These are phyloP conservation scores for Pseudolycoriella hygida DNA, from an alignment of 2,888 invertebrate genomes.

Conservation along the genomic window DNA sequence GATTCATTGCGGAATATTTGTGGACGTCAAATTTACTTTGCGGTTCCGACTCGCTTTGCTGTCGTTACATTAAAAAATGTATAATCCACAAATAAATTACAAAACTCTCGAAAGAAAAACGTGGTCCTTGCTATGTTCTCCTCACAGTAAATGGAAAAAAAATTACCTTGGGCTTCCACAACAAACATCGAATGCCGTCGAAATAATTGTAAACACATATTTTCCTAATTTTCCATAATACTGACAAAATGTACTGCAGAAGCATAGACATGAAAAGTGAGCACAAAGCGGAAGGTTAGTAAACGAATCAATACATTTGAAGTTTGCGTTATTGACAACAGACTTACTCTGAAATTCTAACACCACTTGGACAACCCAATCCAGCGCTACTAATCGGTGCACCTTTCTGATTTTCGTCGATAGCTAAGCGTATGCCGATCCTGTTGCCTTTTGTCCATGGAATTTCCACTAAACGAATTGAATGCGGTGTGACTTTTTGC, in stretches of 20 bases:
- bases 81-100: no score
- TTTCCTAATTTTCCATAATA: conserved; percentile 48
- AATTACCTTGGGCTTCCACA: conserved; percentile 53
- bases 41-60: no score
- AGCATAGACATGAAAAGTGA: neutral
- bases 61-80: no score
- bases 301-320: neutral
- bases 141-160: no score
- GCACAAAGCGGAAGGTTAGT: neutral
- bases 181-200: conserved; percentile 51
- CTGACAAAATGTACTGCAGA: conserved; percentile 39
- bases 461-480: conserved; percentile 69
- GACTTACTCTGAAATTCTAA: conserved; percentile 53
- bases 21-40: no score
- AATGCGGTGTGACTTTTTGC: conserved; percentile 45
- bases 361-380: conserved; percentile 33
- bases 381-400: conserved; percentile 23
- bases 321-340: no score
- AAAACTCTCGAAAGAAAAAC: no score
- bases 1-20: no score
- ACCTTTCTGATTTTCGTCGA: conserved; percentile 17
- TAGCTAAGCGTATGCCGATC: conserved; percentile 41
- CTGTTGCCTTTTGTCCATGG: conserved; percentile 38
- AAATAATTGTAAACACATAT: conserved; percentile 50
- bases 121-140: no score